Base-by-base conservation (phyloP, 2,797 vertebrate species). In the Rhinella marina region DNA sequence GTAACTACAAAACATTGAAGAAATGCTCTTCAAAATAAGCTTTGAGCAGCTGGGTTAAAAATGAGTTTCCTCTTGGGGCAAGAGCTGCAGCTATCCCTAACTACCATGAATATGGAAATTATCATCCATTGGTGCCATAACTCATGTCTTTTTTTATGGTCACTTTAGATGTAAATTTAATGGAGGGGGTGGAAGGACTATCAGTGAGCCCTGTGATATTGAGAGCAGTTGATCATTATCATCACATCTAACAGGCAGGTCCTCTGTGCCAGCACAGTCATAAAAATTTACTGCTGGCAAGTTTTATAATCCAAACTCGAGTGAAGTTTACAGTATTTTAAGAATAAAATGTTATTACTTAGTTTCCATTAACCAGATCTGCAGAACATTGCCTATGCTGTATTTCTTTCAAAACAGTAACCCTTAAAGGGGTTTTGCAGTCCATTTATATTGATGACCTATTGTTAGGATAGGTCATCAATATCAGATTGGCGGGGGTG, bases 1-100 rank as follows among this genome's bases (percentile, higher is more conserved):
- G 29, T 81, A 23, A n/a, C 78, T 61, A 62, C 59, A 81, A 81
- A 41, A 81, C 48, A 81, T 21, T 64, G 25, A 41, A 62, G 79
- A 64, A 62, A 41, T 62, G 56, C 17, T 50, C 8, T 11, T 17
- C 41, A 48, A n/a, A 81, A 64, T 81, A 41, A 23, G 79, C 79
- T 81, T 14, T 32, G 29, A 81, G 57, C 79, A 17, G 10, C 10
- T 16, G 61, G 29, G 14, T 72, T 72, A 72, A 41, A 72, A 72
- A 72, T 10, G 13, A 27, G 79, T 48, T 64, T 21, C 1, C 32
- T 29, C 3, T 59, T 27, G 32, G 56, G 27, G 78, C n/a, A 14
- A 29, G 17, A 62, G 13, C 23, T 62, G 21, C 79, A 61, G 19
- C 59, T 62, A 62, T 81, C 27, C 29, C 21, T 64, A n/a, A 48